These are phyloP conservation scores for Sebastiscus tertius DNA, from an alignment of 2,797 vertebrate species.

Conservation along the genomic window DNA sequence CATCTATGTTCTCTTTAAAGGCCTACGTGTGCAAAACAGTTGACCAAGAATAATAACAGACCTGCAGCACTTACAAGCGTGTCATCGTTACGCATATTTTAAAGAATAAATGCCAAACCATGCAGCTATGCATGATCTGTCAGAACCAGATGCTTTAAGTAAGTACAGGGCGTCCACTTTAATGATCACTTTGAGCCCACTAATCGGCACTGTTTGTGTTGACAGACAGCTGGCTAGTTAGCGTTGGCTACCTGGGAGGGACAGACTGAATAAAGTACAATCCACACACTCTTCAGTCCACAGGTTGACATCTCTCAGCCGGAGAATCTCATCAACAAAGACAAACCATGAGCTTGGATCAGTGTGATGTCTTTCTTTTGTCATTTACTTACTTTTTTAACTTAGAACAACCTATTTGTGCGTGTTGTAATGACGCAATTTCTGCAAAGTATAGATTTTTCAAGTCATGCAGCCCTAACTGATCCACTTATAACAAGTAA, in stretches of 20 bases:
- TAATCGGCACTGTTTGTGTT: not conserved
- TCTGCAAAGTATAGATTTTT: too few relatives aligned
- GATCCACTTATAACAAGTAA: too few relatives aligned
- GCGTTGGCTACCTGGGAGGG: not conserved
- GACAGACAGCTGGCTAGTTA: not conserved
- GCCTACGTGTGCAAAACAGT: not conserved
- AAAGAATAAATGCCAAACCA: not conserved
- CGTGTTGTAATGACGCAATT: not conserved
- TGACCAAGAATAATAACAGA: not conserved
- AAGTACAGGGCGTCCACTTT: not conserved
- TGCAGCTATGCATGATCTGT: not conserved
- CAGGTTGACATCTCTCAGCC: not conserved
- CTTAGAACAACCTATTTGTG: not conserved
- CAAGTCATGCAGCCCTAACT: rapidly evolving
- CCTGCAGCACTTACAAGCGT: not conserved
- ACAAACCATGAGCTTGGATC: not conserved
- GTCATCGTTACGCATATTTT: not conserved
- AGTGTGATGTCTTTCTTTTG: not conserved
- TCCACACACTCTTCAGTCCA: not conserved
- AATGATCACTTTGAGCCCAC: not conserved
- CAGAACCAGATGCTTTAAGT: not conserved
- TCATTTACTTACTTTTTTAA: not conserved
- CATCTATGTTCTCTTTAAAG: not conserved
- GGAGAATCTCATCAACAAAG: not conserved
- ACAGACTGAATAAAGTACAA: not conserved